Conservation (phyloP, 2,797 vertebrate genomes). For the Chromobotia macracanthus region DNA sequence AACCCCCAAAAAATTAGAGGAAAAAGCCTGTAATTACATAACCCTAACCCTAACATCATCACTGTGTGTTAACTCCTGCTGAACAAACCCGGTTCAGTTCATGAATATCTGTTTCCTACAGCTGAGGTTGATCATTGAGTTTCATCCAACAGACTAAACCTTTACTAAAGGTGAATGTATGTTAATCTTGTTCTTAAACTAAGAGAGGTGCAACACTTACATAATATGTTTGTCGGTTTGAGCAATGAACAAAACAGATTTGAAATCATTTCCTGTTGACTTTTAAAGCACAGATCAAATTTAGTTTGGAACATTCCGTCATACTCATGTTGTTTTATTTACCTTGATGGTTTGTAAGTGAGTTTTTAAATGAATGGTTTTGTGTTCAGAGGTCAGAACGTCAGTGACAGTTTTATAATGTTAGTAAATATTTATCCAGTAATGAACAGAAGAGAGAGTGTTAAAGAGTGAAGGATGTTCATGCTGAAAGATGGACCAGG, state of each 20-base stretch:
- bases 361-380: no score
- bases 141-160: no score
- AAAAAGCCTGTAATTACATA: constrained; percentile 1
- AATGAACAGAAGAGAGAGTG: background rate
- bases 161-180: no score
- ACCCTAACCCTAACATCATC: no score
- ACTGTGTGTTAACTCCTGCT: background rate
- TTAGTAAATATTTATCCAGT: background rate
- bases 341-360: no score
- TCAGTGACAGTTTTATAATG: background rate
- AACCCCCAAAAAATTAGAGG: background rate
- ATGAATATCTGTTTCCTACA: background rate
- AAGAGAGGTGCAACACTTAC: background rate
- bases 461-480: background rate
- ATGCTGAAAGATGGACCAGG: background rate
- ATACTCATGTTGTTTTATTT: background rate
- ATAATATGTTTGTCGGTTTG: background rate
- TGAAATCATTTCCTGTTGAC: background rate
- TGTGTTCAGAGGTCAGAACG: no score
- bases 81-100: background rate
- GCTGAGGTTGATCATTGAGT: background rate
- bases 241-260: background rate
- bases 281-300: background rate
- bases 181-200: no score
- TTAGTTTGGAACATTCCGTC: background rate